Conservation (phyloP, 2,888 invertebrate species). For the Beris chalybata region DNA sequence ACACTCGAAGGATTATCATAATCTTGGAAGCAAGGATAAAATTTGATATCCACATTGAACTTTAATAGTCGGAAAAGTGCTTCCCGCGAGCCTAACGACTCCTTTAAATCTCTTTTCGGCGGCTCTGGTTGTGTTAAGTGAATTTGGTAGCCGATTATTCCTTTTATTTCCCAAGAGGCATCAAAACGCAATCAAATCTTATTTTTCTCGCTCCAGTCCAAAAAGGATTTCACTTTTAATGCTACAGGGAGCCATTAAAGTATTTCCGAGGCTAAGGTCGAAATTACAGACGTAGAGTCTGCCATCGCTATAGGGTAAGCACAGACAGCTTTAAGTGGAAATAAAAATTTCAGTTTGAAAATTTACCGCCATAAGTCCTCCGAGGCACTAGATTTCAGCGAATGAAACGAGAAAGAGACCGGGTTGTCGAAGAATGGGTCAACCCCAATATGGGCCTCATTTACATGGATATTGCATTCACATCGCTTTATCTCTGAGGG, state of each 20-base stretch:
- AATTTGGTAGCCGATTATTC: constrained; percentile 24
- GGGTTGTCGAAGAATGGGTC: constrained; percentile 5
- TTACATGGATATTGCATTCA: constrained; percentile 40
- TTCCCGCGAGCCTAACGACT: no score
- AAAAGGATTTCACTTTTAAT: constrained; percentile 8
- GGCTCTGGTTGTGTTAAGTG: constrained; percentile 7
- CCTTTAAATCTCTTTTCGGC: no score
- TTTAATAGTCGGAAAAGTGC: no score
- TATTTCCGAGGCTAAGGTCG: constrained; percentile 1
- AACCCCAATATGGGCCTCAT: constrained; percentile 35
- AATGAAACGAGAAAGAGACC: not conserved
- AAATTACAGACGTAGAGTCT: constrained; percentile 6
- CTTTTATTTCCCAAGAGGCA: constrained; percentile 16
- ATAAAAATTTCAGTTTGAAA: constrained; percentile 6
- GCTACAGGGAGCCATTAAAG: constrained; percentile 15
- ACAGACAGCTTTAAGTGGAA: not conserved
- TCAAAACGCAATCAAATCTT: constrained; percentile 29
- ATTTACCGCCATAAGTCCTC: not conserved
- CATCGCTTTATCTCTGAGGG: constrained; percentile 37
- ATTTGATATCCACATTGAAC: no score
- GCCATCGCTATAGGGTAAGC: not conserved
- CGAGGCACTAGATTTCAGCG: no score
- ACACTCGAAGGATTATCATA: no score
- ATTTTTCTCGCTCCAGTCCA: not conserved
- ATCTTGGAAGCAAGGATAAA: no score